Conservation (phyloP, 2,888 invertebrate genomes). For the Nemurella pictetii region DNA sequence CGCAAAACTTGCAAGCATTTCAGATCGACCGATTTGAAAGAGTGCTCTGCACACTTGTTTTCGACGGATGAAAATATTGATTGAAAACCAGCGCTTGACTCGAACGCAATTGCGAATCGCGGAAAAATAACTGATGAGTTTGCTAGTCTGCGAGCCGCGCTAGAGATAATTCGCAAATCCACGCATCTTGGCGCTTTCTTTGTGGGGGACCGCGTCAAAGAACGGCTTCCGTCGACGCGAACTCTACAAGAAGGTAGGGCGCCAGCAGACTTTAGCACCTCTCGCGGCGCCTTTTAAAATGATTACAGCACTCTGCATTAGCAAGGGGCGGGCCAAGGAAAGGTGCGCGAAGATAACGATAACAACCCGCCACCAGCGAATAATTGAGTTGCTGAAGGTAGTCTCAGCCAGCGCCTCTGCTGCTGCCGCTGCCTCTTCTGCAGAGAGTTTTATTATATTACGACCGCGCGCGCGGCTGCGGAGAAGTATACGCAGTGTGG, state of each 20-base stretch:
- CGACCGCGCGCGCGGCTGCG: neutral
- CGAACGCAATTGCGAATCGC: neutral
- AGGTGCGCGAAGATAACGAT: neutral
- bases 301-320: neutral
- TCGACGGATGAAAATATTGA: neutral
- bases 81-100: neutral
- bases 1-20: neutral
- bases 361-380: neutral
- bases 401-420: neutral
- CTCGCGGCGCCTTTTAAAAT: neutral
- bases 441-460: neutral
- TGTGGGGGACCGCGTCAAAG: neutral
- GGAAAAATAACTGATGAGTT: neutral
- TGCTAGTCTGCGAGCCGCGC: neutral
- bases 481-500: neutral
- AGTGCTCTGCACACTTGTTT: neutral
- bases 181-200: neutral
- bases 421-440: neutral
- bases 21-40: neutral
- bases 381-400: neutral
- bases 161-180: neutral
- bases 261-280: neutral
- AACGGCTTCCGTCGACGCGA: neutral
- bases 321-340: neutral
- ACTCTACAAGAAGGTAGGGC: neutral